Base-by-base conservation (phyloP, 30 jellyfish, hydroid and myxozoan species). In the Pseudorhiza aurosa region DNA sequence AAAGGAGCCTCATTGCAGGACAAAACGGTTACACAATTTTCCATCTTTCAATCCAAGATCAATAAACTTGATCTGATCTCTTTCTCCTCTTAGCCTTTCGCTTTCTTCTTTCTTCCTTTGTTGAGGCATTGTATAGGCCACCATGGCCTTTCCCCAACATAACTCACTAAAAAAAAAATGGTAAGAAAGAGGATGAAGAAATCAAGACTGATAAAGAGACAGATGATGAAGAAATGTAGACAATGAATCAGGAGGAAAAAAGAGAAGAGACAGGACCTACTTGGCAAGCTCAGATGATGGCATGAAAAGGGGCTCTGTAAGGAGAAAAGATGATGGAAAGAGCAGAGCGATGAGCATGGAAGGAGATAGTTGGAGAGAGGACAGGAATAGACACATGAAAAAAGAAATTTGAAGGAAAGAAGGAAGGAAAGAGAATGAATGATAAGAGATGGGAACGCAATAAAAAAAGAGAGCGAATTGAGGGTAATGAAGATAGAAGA, bases 201-300 rank as follows among this genome's bases (percentile, higher is more conserved):
- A n/a, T n/a, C n/a, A n/a, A n/a, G n/a, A n/a, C n/a, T n/a, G n/a
- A n/a, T n/a, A 4, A 19, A 27, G 0, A 5, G 31, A 49, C 17
- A 31, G 39, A 43, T 14, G 82, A 50, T 11, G 27, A 2, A 40
- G 22, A 50, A 42, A 21, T 0, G 50, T 0, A 40, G 65, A 43
- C 4, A 7, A 25, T 14, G 47, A 18, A 36, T 19, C n/a, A 26
- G 82, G 26, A 19, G 27, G 3, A 8, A 8, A 39, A 64, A 39
- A 22, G 25, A 57, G 49, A 65, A 74, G 85, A 33, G 87, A 74
- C 24, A 55, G 77, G 58, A 51, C 76, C 19, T 17, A 11, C 21
- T 53, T 65, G 31, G 25, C 55, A 40, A 26, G 55, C 30, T 50
- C 83, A 32, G 69, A 69, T 50, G 72, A 70, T 9, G 15, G 40